Percentiles rank a stretch among this genome's conserved stretches.
Conservation (phyloP, 2,797 vertebrate species). For the Lates japonicus region DNA sequence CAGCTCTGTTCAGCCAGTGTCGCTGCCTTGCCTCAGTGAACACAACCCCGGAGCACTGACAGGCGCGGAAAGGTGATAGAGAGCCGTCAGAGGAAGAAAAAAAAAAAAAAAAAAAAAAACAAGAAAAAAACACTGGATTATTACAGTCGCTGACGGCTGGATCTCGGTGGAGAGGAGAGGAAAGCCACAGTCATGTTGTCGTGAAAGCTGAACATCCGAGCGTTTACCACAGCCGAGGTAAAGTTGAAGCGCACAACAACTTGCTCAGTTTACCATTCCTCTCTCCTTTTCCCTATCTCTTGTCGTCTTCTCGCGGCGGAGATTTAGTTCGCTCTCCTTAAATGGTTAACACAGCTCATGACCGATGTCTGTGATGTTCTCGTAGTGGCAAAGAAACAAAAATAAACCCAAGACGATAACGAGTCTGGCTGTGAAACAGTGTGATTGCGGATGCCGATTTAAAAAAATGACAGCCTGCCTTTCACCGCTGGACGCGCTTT, state of each 20-base stretch:
- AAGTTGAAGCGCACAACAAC: conserved; percentile 75
- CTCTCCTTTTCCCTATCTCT: conserved; percentile 10
- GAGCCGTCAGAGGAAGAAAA: conserved; percentile 47
- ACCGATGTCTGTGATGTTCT: background rate
- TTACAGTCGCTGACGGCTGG: conserved; percentile 46
- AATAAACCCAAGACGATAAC: background rate
- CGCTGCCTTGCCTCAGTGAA: conserved; percentile 47
- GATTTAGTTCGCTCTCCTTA: conserved; percentile 47
- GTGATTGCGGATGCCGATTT: conserved; percentile 47
- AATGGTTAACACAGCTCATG: conserved; percentile 46
- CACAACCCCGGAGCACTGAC: conserved; percentile 51
- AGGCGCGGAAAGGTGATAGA: conserved; percentile 52
- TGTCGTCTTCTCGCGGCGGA: conserved; percentile 1
- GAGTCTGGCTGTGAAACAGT: background rate
- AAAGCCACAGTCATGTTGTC: conserved; percentile 62
- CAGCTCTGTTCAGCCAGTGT: conserved; percentile 32
- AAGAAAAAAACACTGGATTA: conserved; percentile 25
- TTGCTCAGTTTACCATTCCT: conserved; percentile 62
- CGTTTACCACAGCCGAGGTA: conserved; percentile 75
- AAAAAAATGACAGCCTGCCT: background rate
- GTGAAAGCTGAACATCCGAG: conserved; percentile 59
- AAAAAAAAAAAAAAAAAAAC: background rate
- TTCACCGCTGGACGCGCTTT: background rate
- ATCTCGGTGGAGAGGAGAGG: conserved; percentile 40
- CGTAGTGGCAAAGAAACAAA: background rate